Percentiles rank a stretch among this genome's conserved stretches.
phyloP scores from a whole-genome alignment of 2,888 invertebrate genomes.

The Scaptomyza cyrtandrae region DNA sequence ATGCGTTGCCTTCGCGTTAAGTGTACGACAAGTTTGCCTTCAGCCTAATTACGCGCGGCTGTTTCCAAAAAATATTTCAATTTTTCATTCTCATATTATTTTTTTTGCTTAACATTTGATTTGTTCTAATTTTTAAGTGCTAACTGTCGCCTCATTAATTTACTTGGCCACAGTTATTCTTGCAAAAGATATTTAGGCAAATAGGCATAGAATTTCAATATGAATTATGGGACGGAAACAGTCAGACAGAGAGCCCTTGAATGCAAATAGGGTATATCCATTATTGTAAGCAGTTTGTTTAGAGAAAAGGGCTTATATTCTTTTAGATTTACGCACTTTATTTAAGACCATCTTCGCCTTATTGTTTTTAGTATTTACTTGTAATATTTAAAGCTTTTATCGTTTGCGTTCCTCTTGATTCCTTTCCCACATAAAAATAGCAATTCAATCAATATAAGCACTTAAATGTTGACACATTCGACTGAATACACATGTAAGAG shows the following conservation, averaged over 20 bases:
- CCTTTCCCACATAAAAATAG: too few species aligned
- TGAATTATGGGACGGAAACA: slow-evolving; percentile 2
- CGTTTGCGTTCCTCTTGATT: too few species aligned
- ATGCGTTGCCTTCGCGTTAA: slow-evolving; percentile 46
- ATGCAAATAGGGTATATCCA: not conserved
- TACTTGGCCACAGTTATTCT: slow-evolving; percentile 38
- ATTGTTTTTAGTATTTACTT: too few species aligned
- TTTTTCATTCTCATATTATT: slow-evolving; percentile 15
- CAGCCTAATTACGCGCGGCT: slow-evolving; percentile 68
- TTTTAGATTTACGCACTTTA: too few species aligned
- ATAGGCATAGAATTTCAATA: slow-evolving; percentile 40
- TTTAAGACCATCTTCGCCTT: too few species aligned
- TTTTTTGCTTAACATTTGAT: slow-evolving; percentile 20
- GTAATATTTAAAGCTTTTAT: too few species aligned
- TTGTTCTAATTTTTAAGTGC: slow-evolving; percentile 31
- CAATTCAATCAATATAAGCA: too few species aligned
- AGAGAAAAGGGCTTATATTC: too few species aligned
- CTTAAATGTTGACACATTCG: too few species aligned
- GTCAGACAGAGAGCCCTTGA: slow-evolving; percentile 14
- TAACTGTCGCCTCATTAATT: slow-evolving; percentile 76
- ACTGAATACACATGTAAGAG: too few species aligned
- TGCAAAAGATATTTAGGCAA: slow-evolving; percentile 22
- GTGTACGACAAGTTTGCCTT: slow-evolving; percentile 58
- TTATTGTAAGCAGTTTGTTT: not conserved
- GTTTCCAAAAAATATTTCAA: slow-evolving; percentile 68